phyloP scores from a whole-genome alignment of 1,140 invertebrate species.

The Paraescarpia echinospica region DNA sequence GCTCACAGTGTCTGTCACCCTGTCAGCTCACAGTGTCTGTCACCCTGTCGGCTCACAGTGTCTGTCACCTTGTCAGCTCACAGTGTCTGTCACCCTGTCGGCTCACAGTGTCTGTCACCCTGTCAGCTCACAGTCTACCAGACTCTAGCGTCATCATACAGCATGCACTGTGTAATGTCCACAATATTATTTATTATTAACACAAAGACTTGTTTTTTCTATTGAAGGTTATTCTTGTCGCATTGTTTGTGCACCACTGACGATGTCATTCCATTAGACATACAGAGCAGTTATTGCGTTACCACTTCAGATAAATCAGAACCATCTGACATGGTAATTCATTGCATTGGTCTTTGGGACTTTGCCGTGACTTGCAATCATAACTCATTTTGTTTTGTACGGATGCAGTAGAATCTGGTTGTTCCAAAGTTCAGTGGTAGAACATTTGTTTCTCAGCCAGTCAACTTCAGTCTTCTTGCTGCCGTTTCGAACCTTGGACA shows the following conservation, averaged over 20 bases:
- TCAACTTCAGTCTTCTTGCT: neutral
- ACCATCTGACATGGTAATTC: neutral
- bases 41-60: no score
- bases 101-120: neutral
- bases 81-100: no score
- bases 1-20: no score
- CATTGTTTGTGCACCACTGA: neutral
- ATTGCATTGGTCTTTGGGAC: neutral
- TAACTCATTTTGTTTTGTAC: neutral
- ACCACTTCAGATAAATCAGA: neutral
- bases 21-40: no score
- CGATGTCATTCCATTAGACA: neutral
- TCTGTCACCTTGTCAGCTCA: no score
- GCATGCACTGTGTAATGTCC: neutral
- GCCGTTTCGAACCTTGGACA: no score
- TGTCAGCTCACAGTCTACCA: neutral
- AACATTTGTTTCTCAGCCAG: neutral
- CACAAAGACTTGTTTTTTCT: neutral
- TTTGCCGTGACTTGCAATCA: neutral
- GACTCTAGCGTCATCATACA: neutral
- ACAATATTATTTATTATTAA: neutral
- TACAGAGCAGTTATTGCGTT: neutral
- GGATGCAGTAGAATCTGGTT: neutral
- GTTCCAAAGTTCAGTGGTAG: neutral
- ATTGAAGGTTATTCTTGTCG: neutral